phyloP scores from a whole-genome alignment of 92 coral and sea anemone genomes.

The Porites cylindrica region DNA sequence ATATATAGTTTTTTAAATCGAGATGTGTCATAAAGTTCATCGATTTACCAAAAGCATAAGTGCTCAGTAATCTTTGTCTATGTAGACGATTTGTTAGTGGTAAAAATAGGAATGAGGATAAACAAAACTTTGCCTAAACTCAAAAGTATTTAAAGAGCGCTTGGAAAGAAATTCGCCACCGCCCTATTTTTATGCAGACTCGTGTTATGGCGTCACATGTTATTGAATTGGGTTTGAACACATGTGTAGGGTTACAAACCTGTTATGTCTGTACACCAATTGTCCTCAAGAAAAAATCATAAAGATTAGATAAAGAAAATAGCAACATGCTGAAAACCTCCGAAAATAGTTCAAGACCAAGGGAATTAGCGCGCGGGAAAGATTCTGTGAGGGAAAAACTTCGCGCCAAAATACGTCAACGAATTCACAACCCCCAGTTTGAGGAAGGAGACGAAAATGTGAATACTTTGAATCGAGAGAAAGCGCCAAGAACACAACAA shows the following conservation, averaged over 20 bases:
- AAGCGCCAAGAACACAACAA: not conserved
- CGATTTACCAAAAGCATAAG: not conserved
- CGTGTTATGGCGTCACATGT: constrained; percentile 9
- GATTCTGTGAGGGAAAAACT: constrained; percentile 49
- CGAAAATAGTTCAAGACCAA: not conserved
- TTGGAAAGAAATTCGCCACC: not conserved
- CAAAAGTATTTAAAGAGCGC: not conserved
- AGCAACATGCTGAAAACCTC: not conserved
- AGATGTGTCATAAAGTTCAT: too few relatives aligned
- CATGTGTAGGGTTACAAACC: not conserved
- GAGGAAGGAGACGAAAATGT: constrained; percentile 58
- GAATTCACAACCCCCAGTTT: constrained; percentile 48
- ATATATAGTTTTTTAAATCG: too few relatives aligned
- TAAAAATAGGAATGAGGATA: not conserved
- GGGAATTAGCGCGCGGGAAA: not conserved
- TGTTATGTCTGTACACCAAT: constrained; percentile 7
- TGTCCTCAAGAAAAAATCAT: not conserved
- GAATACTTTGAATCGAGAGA: constrained; percentile 47
- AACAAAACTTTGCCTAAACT: not conserved
- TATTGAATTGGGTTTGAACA: not conserved
- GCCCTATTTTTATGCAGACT: not conserved
- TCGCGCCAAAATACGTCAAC: constrained; percentile 54
- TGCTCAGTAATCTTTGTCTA: not conserved
- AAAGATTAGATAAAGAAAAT: not conserved
- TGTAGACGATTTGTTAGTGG: not conserved